A percentile compares a stretch with the other conserved stretches of the same genome.
phyloP scores from a whole-genome alignment of 1,140 invertebrate genomes.

The Gonatopus flavifemur region DNA sequence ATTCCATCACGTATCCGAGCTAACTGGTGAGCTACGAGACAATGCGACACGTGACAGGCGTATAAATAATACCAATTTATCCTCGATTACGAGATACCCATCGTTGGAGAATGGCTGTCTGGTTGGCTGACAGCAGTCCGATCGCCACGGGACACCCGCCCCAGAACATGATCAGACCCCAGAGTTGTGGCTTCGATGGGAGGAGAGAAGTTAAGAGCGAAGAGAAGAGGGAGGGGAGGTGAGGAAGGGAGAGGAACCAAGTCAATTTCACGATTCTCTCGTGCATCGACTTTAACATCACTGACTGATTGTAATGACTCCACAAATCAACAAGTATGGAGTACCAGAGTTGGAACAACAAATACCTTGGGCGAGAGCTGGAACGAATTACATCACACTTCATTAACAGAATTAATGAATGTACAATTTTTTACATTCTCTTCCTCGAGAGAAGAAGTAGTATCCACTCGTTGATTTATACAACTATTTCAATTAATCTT shows the following conservation, averaged over 20 bases:
- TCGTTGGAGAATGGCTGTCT: slow-evolving; percentile 24
- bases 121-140: slow-evolving; percentile 7
- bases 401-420: too few relatives aligned
- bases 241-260: neutral
- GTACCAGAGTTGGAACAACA: too few relatives aligned
- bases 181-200: slow-evolving; percentile 3
- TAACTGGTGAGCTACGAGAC: slow-evolving; percentile 33
- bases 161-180: slow-evolving; percentile 1
- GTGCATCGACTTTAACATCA: too few relatives aligned
- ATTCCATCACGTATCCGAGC: slow-evolving; percentile 24
- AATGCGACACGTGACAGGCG: slow-evolving; percentile 43
- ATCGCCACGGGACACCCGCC: slow-evolving; percentile 16
- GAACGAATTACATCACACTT: too few relatives aligned
- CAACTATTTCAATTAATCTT: too few relatives aligned
- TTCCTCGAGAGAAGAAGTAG: too few relatives aligned
- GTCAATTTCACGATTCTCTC: too few relatives aligned
- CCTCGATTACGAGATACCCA: slow-evolving; percentile 43
- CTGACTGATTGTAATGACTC: too few relatives aligned
- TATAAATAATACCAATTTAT: slow-evolving; percentile 51
- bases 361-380: too few relatives aligned
- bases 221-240: neutral
- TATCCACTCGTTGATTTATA: too few relatives aligned
- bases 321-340: too few relatives aligned
- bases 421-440: too few relatives aligned
- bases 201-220: slow-evolving; percentile 8